Evolutionary conservation across 2,888 invertebrate genomes (phyloP).

Genomic region (Drosophila kambysellisi): DNA sequence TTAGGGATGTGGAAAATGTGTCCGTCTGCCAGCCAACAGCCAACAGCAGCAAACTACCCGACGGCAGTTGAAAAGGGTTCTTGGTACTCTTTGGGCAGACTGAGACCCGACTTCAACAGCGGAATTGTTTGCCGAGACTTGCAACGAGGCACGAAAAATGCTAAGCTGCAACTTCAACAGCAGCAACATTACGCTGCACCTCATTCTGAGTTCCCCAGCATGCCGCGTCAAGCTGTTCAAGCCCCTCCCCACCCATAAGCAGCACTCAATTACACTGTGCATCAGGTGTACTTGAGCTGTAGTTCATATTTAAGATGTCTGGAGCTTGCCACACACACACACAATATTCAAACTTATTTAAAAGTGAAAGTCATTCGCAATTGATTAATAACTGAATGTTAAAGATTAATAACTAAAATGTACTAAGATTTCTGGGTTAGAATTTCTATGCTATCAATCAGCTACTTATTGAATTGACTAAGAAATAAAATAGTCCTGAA

Average conservation of each 20-base stretch:
- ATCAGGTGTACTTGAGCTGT: constrained; percentile 3
- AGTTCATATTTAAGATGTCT: not conserved
- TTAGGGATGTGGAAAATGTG: constrained; percentile 82
- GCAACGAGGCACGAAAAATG: constrained; percentile 49
- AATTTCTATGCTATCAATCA: too few species aligned
- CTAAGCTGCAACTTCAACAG: constrained; percentile 64
- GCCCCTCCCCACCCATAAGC: not conserved
- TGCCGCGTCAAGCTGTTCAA: too few species aligned
- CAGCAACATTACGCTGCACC: constrained; percentile 45
- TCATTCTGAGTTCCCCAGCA: not conserved
- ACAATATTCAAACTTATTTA: not conserved
- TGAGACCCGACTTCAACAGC: constrained; percentile 14
- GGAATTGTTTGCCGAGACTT: constrained; percentile 49
- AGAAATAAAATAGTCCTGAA: too few species aligned
- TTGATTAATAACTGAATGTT: not conserved
- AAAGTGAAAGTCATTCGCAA: not conserved
- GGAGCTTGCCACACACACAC: not conserved
- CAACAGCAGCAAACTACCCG: constrained; percentile 16
- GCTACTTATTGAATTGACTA: too few species aligned
- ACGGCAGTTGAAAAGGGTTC: constrained; percentile 52
- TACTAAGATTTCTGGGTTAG: not conserved
- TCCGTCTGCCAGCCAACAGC: constrained; percentile 64
- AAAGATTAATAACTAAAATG: not conserved
- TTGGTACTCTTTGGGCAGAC: constrained; percentile 1
- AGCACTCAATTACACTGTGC: constrained; percentile 48